Base-by-base conservation (phyloP, 2,797 vertebrate species). In the Clarias platycephalus region DNA sequence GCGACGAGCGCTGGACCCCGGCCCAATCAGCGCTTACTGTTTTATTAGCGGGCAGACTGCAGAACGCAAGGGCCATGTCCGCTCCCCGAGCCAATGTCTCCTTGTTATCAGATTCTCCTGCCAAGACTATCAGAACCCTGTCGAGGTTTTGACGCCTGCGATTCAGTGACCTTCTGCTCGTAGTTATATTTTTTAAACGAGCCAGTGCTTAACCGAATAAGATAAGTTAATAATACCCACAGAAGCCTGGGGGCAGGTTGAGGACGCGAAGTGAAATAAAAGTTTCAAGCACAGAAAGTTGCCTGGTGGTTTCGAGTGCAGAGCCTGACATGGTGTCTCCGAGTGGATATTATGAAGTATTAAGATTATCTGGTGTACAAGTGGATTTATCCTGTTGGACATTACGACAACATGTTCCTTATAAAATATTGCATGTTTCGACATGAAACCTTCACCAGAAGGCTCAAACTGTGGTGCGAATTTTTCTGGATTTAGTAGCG, bases 31-130 rank as follows among this genome's bases (percentile, higher is more conserved):
- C 89, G 89, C 90, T 85, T 89, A 90, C 87, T 86, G 91, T 91
- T 95, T 93, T 91, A 93, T 93, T 89, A 93, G 90, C 90, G 86
- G 71, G 85, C 89, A 85, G 87, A 86, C 88, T 86, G 89, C 85
- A 88, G 89, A 88, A 86, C 86, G 85, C 83, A 55, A 63, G 81
- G 34, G 34, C 40, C 68, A 37, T 60, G 90, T 86, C 88, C 86
- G 85, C 82, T 86, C 86, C 34, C 88, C 53, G 86, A 80, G 91
- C 90, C 91, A 90, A 89, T 63, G 80, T 89, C 67, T 72, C 81
- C 86, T 85, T 83, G 90, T 90, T 88, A 88, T 86, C 84, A 37
- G 74, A 84, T 82, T 31, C 34, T 68, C 28, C 44, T 85, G 84
- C 79, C 84, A 76, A 82, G 82, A 26, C 82, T 44, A 60, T 63